phyloP scores from a whole-genome alignment of 2,888 invertebrate genomes.

The Brenthis daphne region DNA sequence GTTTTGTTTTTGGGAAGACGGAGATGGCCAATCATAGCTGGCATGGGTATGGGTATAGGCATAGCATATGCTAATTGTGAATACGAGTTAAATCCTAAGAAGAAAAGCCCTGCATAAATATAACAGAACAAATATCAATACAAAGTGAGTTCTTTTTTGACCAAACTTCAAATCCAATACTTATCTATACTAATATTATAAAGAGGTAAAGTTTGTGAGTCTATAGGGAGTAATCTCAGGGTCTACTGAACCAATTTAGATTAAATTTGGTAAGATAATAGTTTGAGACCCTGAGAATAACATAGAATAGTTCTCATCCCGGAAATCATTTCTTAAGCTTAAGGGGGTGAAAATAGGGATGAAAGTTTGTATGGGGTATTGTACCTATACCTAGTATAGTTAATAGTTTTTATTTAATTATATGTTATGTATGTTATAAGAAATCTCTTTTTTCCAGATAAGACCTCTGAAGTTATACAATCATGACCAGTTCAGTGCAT shows the following conservation, averaged over 20 bases:
- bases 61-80: conserved; percentile 95
- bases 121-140: conserved; percentile 47
- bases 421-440: neutral
- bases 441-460: conserved; percentile 58
- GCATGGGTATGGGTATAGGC: conserved; percentile 94
- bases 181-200: neutral
- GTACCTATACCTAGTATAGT: too few species aligned
- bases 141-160: conserved; percentile 49
- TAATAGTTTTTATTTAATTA: too few species aligned
- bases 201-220: too few species aligned
- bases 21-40: conserved; percentile 94
- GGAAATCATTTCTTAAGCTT: too few species aligned
- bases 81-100: conserved; percentile 68
- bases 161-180: neutral
- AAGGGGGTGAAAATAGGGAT: too few species aligned
- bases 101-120: conserved; percentile 54
- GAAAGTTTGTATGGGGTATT: too few species aligned
- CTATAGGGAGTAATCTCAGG: too few species aligned
- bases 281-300: too few species aligned
- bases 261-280: too few species aligned
- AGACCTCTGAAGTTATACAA: conserved; percentile 53
- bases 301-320: too few species aligned
- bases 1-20: conserved; percentile 90
- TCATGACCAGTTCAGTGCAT: conserved; percentile 50
- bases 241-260: too few species aligned